These are phyloP conservation scores for Crioceris asparagi DNA, from an alignment of 2,888 invertebrate species.

Conservation along the genomic window DNA sequence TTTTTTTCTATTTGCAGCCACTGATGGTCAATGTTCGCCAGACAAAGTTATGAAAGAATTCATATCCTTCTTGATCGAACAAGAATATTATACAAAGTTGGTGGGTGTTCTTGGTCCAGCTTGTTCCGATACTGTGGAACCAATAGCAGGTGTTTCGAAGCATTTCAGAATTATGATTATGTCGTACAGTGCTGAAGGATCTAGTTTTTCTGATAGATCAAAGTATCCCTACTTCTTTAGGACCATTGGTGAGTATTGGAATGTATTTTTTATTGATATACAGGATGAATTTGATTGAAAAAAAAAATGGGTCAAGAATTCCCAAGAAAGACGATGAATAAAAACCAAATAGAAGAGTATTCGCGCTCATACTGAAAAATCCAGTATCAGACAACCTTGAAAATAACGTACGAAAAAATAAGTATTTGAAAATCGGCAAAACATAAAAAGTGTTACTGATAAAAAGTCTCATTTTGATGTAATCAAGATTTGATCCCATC, in stretches of 20 bases:
- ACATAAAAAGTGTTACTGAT: too few relatives aligned
- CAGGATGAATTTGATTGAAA: too few relatives aligned
- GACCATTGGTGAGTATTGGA: constrained; percentile 48
- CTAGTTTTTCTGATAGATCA: constrained; percentile 54
- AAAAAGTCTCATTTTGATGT: too few relatives aligned
- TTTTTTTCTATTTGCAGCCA: constrained; percentile 22
- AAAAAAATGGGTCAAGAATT: too few relatives aligned
- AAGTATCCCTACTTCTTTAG: constrained; percentile 71
- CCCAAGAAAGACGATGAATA: too few relatives aligned
- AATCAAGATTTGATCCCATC: too few relatives aligned
- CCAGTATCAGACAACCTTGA: too few relatives aligned
- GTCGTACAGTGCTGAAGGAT: constrained; percentile 70
- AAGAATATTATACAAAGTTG: constrained; percentile 43
- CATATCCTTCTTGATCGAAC: constrained; percentile 53
- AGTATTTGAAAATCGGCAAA: too few relatives aligned
- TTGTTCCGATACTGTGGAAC: constrained; percentile 72
- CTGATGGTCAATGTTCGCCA: constrained; percentile 58
- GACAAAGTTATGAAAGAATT: constrained; percentile 66
- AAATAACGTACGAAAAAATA: too few relatives aligned
- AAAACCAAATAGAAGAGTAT: too few relatives aligned
- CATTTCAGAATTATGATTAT: constrained; percentile 62
- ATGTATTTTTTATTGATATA: background rate
- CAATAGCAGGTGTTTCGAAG: constrained; percentile 64
- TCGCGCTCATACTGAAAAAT: too few relatives aligned
- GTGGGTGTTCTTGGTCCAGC: constrained; percentile 69